Base-by-base conservation (phyloP, 2,113 vertebrate species). In the Tetrao urogallus region DNA sequence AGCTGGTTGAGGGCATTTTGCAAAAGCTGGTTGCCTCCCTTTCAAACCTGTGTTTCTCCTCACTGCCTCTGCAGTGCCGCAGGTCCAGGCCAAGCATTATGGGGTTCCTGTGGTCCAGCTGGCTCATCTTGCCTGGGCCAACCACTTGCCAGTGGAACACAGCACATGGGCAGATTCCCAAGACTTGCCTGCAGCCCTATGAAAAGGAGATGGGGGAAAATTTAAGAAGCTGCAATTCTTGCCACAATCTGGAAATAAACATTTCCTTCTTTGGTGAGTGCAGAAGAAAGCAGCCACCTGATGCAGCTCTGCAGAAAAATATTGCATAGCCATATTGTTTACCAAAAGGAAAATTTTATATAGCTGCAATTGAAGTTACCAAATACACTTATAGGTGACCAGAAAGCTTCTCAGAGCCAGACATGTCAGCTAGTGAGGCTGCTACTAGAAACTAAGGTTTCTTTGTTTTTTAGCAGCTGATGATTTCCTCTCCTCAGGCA, bases 391-490 rank as follows among this genome's bases (percentile, higher is more conserved):
- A 64, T 75, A 82, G 25, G 73, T 42, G 4, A 20, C 28, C 9
- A 32, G 60, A 65, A 95, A 87, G 82, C 75, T 34, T 70, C 80
- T 47, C 67, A 87, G 15, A 42, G 56, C 36, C 71, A 71, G 42
- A 21, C 4, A 4, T 20, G 72, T 93, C 90, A 91, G 77, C 80
- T 96, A 93, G 69, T 82, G 17, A n/a, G 70, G 80, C 34, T n/a
- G 86, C 91, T 92, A 32, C 81, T 86, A 36, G 64, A 82, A 82
- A 94, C 83, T 60, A 85, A 92, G 77, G 22, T 60, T 86, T 91
- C 94, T 97, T 96, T 96, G 95, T 96, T 94, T 95, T 89, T 92
- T 32, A 61, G 86, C n/a, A 92, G 95, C 96, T 30, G 63, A 75
- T 85, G 85, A 96, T 95, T 97, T 97, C 88, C 88, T 93, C 77